These are phyloP conservation scores for Oryctes rhinoceros DNA, from an alignment of 1,140 invertebrate species.

Conservation along the genomic window DNA sequence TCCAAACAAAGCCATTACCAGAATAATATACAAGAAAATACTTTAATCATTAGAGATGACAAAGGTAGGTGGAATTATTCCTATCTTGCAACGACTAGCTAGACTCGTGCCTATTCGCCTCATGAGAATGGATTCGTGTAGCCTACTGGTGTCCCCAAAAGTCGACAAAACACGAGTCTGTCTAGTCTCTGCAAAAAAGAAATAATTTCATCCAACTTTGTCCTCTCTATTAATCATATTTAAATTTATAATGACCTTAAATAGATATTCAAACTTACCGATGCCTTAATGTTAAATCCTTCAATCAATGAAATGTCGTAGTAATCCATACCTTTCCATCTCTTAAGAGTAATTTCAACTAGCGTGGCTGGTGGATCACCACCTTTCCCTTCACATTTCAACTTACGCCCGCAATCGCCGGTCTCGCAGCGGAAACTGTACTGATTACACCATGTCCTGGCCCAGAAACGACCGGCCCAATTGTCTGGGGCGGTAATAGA, in stretches of 20 bases:
- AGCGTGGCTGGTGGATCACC: slow-evolving; percentile 62
- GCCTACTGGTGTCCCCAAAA: too few relatives aligned
- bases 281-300: slow-evolving; percentile 60
- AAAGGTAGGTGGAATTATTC: too few relatives aligned
- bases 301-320: slow-evolving; percentile 64
- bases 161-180: too few relatives aligned
- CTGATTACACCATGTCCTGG: slow-evolving; percentile 59
- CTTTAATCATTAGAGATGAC: not conserved
- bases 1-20: too few relatives aligned
- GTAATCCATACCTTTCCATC: slow-evolving; percentile 57
- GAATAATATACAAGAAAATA: too few relatives aligned
- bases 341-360: slow-evolving; percentile 62
- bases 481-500: not conserved
- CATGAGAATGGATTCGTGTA: too few relatives aligned
- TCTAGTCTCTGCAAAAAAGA: too few relatives aligned
- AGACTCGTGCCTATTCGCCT: too few relatives aligned
- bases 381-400: slow-evolving; percentile 62
- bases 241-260: not conserved
- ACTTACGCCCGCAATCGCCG: slow-evolving; percentile 60
- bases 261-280: slow-evolving; percentile 46
- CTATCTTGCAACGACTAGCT: too few relatives aligned
- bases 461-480: slow-evolving; percentile 62
- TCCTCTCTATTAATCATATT: not conserved
- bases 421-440: slow-evolving; percentile 56
- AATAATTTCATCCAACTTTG: too few relatives aligned